Conservation (phyloP, 2,888 invertebrate genomes). For the Epistrophella euchroma region DNA sequence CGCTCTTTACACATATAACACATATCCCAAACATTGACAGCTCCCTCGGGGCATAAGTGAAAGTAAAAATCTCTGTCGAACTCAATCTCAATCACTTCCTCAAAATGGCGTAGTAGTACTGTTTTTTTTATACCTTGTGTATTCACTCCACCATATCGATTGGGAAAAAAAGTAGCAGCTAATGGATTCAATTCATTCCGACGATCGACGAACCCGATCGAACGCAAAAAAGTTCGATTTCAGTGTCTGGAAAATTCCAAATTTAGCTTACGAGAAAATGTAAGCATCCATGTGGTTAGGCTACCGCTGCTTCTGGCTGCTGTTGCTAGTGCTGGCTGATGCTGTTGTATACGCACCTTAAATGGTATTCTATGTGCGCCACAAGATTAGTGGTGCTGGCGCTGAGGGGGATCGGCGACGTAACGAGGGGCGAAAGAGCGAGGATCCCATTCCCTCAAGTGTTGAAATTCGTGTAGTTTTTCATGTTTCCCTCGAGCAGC, state of each 20-base stretch:
- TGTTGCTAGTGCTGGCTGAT: constrained; percentile 11
- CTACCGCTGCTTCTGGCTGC: constrained; percentile 24
- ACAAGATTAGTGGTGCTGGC: constrained; percentile 51
- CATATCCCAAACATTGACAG: constrained; percentile 68
- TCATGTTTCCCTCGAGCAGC: constrained; percentile 62
- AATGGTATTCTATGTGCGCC: constrained; percentile 74
- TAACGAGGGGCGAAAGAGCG: constrained; percentile 25
- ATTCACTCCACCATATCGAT: constrained; percentile 22
- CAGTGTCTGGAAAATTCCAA: constrained; percentile 73
- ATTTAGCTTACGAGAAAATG: constrained; percentile 73
- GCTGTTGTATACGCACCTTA: constrained; percentile 74
- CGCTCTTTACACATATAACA: constrained; percentile 46
- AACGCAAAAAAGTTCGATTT: constrained; percentile 68
- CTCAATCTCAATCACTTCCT: constrained; percentile 67
- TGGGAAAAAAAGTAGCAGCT: constrained; percentile 32
- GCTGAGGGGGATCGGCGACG: neutral
- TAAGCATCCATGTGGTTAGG: constrained; percentile 62
- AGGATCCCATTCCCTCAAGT: constrained; percentile 72
- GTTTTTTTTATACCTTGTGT: neutral
- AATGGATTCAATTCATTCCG: constrained; percentile 50
- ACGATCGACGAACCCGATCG: constrained; percentile 65
- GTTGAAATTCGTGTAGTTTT: constrained; percentile 75
- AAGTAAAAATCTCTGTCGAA: constrained; percentile 71
- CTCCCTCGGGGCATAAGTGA: constrained; percentile 75
- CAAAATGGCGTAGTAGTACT: constrained; percentile 47